Base-by-base conservation (phyloP, 2,113 vertebrate species). In the Cnemophilus loriae region DNA sequence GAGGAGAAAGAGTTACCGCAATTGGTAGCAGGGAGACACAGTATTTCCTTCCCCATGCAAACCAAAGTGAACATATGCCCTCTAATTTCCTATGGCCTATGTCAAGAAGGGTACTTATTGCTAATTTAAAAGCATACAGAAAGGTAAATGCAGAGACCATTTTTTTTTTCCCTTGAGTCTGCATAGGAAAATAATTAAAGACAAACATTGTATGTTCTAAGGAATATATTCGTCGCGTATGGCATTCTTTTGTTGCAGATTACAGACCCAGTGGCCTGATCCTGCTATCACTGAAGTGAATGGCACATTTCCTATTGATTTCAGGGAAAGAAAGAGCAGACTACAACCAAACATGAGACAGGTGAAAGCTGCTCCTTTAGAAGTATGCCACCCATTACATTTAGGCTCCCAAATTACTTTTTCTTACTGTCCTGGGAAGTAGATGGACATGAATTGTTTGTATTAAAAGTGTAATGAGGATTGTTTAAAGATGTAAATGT, bases 401-500 rank as follows among this genome's bases (percentile, higher is more conserved):
- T 86, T 28, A 87, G 57, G 24, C 21, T 50, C 30, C 30, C 59
- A 63, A 61, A 81, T 84, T 75, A 64, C 86, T 74, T 84, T 94
- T 92, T 59, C 53, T 30, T 70, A 55, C 35, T 37, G 56, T 74
- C 44, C 46, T 35, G 32, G 57, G 78, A 73, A 91, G 71, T 32
- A 76, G 70, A 76, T 52, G 64, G 78, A n/a, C 49, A 20, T 7
- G 3, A 90, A 81, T 52, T 57, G 44, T 89, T 94, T 13, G 3
- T 33, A 21, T 84, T 52, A 26, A 26, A 73, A 82, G 57, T 22
- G 44, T 59, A 81, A 77, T 52, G 39, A 68, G 33, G 63, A 49
- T 75, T 79, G 41, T 91, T 95, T 94, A 82, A 89, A 93, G 84
- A 94, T 41, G 55, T 60, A 91, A 90, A 76, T 87, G 55, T 78